Base-by-base conservation (phyloP, 1,140 invertebrate genomes). In the Hylaeus volcanicus region DNA sequence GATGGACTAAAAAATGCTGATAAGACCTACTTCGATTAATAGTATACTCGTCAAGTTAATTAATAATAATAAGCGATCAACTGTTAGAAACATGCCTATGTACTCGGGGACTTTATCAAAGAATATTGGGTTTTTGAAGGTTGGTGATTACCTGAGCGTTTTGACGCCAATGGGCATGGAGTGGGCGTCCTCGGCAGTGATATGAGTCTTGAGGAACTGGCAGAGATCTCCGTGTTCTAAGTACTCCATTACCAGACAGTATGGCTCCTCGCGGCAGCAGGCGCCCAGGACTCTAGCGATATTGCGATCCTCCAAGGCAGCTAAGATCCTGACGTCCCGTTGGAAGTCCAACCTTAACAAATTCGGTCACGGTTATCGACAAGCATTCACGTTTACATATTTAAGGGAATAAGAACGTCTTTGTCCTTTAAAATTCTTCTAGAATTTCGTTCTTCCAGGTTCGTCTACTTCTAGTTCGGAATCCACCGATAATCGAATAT, bases 231-330 rank as follows among this genome's bases (percentile, higher is more conserved):
- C 98, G 84, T 97, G 95, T 88, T 98, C 97, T 88, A 98, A 94
- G 93, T 98, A 98, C 92, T 99, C 98, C 88, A 98, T 96, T 2
- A 98, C 95, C 81, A 98, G 97, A 88, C 97, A 98, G 26, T 96
- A 94, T 0, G 97, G 97, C 84, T 97, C 96, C 74, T 97, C 96
- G 60, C 95, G 92, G 65, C 96, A 96, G 90, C 97, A 98, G 65
- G 97, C 96, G 3, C 97, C 98, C 56, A 99, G 91, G 9, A 99
- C 97, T 41, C 97, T 94, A 5, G 97, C 96, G 73, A 99, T 96
- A 92, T 98, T 97, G 1, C 95, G 95, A 90, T 98, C 97, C 81
- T 97, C 96, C 43, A 99, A 93, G 6, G 97, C 96, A 2, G 97
- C 97, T 88, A 99, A 94, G 66, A 98, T 97, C 86, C 96, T 95